Evolutionary conservation across 1,140 invertebrate genomes (phyloP), one percentile per base, ranked within the genome.

Genomic region (Diprion similis): DNA sequence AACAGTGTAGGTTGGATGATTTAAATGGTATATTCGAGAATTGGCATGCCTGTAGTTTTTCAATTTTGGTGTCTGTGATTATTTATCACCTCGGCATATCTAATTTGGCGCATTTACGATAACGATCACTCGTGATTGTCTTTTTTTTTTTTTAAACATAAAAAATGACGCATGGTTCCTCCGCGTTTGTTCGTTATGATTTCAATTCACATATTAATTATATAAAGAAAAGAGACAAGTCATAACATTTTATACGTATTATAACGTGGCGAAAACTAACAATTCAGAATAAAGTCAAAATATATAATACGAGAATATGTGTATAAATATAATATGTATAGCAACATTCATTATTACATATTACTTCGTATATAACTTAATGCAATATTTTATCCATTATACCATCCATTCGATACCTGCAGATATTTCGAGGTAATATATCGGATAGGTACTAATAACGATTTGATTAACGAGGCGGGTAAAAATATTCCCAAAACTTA

Each of bases 341-440:
- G 24, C 6, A 24, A 24, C 24, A 24, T 24, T 24, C 24, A 24
- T 24, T 24, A 24, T 24, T 24, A 24, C 24, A 0, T 59, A 59
- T 59, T 59, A 59, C 11, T 59, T 59, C 4, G 6, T 59, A 59
- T 59, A 59, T 24, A 24, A 1, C 1, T 59, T 8, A 10, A 59
- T 59, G 51, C 51, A n/a, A 59, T 59, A 59, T 59, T 59, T 59
- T 59, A 59, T 59, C 51, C 51, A 59, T 59, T 15, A 59, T 24
- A 24, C 6, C 24, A 24, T 24, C 6, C 24, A 24, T 24, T 0
- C 24, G 24, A 24, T 24, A 24, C 24, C 24, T 6, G 24, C 24
- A 24, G 24, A 24, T 24, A 24, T 24, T 24, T 24, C 1, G 6
- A 24, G 24, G 24, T 24, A 24, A 24, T 24, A 24, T 24, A 24